These are phyloP conservation scores for Crossaster papposus DNA, from an alignment of 53 echinoderm and acorn worm species.

Conservation along the genomic window DNA sequence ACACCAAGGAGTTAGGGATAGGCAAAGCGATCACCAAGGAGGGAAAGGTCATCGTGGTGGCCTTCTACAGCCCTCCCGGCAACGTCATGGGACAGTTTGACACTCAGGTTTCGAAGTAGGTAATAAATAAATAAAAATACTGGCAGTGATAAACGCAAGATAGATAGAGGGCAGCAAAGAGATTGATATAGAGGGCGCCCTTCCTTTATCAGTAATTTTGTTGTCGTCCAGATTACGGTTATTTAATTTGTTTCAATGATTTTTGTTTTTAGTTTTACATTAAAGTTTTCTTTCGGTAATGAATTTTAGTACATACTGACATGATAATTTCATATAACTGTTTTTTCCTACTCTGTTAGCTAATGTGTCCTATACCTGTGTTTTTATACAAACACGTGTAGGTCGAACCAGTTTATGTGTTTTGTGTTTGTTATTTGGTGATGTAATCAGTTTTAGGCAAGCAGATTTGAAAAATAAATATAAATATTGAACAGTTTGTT, in stretches of 20 bases:
- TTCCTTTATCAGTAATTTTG: neutral
- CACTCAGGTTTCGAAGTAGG: constrained; percentile 71
- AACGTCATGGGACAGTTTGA: constrained; percentile 91
- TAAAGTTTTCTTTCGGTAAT: too few species aligned
- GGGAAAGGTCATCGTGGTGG: constrained; percentile 92
- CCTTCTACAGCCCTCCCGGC: constrained; percentile 91
- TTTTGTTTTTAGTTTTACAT: too few species aligned
- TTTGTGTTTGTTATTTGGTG: too few species aligned
- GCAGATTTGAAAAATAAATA: too few species aligned
- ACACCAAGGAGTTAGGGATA: constrained; percentile 83
- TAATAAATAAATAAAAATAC: neutral
- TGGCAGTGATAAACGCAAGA: neutral
- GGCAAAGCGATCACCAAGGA: constrained; percentile 95
- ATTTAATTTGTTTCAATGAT: neutral
- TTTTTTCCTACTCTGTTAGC: too few species aligned
- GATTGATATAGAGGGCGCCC: neutral
- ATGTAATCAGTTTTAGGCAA: too few species aligned
- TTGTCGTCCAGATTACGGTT: neutral
- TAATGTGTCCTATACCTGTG: too few species aligned
- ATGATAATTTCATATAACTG: too few species aligned
- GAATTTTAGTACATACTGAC: too few species aligned
- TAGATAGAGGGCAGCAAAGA: neutral
- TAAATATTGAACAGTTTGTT: too few species aligned
- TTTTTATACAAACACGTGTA: too few species aligned
- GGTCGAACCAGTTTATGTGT: too few species aligned